Conservation (phyloP, 2,888 invertebrate genomes). For the Alsophila aescularia region DNA sequence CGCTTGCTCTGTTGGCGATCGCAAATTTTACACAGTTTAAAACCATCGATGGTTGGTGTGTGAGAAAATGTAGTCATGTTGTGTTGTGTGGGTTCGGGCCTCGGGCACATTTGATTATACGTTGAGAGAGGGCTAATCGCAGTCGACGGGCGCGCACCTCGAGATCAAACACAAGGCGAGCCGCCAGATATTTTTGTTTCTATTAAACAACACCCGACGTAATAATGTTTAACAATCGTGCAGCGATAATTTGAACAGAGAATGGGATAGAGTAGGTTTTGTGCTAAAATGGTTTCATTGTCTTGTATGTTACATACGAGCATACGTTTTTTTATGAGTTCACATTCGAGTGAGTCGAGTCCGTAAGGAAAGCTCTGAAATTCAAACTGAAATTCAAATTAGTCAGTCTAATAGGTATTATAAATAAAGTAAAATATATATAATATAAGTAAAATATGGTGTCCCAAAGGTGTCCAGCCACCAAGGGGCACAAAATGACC, state of each 20-base stretch:
- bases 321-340: too few species aligned
- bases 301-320: background rate
- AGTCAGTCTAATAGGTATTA: too few species aligned
- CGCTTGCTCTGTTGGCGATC: constrained; percentile 18
- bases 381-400: too few species aligned
- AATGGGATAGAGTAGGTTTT: constrained; percentile 49
- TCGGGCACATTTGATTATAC: constrained; percentile 83
- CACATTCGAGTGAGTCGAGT: too few species aligned
- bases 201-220: constrained; percentile 85
- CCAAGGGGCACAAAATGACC: too few species aligned
- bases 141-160: constrained; percentile 84
- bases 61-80: constrained; percentile 31
- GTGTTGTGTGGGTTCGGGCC: constrained; percentile 60
- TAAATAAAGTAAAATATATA: too few species aligned
- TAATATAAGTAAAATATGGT: too few species aligned
- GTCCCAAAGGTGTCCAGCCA: too few species aligned
- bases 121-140: constrained; percentile 84
- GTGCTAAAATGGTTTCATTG: background rate
- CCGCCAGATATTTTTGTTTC: constrained; percentile 85
- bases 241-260: constrained; percentile 80
- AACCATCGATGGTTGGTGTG: constrained; percentile 49
- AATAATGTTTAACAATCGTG: constrained; percentile 85
- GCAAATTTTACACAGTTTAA: constrained; percentile 1
- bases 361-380: too few species aligned
- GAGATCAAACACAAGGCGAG: constrained; percentile 85